Evolutionary conservation across 2,888 invertebrate genomes (phyloP), one percentile per base, ranked within the genome.

Genomic region (Anaspis maculata): DNA sequence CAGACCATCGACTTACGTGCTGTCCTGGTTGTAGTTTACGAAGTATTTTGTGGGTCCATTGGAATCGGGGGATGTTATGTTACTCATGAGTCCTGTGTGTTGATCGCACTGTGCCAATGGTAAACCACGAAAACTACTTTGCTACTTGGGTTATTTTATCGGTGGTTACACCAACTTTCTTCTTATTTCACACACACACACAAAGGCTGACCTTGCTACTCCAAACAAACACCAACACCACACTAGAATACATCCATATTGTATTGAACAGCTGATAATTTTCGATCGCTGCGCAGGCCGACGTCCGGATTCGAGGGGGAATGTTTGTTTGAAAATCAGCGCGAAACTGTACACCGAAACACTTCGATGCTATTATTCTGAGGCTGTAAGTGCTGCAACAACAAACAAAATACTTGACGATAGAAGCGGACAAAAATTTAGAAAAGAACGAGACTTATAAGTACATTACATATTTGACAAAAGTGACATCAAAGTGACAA

Each of bases 1-100:
- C 27, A 6, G 10, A 21, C 21, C 9, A 9, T 9, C 41, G 44
- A 82, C 91, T 88, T 84, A 95, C 95, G 94, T 87, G 79, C 83
- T 85, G 69, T 96, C 95, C 69, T 96, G 95, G 70, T 96, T 96
- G 66, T 96, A 96, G 71, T 91, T 92, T 56, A 94, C 91, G 69
- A 89, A 92, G 68, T 87, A 83, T 68, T 84, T 83, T 69, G 84
- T 86, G 69, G 79, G 46, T 48, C 56, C 79, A 71, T 82, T 77
- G 64, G 82, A 72, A 69, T 83, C 84, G 64, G 32, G 13, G 15
- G 79, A 76, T 61, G 77, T 79, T 76, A 81, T 76, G 72, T 83
- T 79, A 81, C 80, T 86, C 86, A 86, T 86, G 74, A 80, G 82
- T 56, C 45, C 49, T 37, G 30, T 11, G 15, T 25, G 34, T 39